phyloP scores from a whole-genome alignment of 2,797 vertebrate species.

The Odontamblyopus rebecca region DNA sequence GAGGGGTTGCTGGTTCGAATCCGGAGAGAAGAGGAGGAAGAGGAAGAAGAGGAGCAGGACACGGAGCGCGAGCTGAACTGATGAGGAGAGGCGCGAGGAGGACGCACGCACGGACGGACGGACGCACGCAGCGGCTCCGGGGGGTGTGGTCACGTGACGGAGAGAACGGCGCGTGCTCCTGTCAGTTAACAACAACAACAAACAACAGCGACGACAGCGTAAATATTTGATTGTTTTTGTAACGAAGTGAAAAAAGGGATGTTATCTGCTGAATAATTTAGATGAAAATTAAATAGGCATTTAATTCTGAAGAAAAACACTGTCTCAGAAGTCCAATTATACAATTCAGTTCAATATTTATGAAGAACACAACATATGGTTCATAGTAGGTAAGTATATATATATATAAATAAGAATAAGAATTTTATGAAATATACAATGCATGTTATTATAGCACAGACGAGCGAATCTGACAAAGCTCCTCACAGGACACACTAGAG shows the following conservation, averaged over 20 bases:
- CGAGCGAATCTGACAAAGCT: no score
- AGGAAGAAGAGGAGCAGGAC: background rate
- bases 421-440: no score
- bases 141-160: constrained; percentile 1
- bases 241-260: background rate
- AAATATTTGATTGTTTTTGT: background rate
- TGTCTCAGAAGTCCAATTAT: no score
- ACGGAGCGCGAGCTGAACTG: background rate
- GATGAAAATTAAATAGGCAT: background rate
- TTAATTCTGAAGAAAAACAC: no score
- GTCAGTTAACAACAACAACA: background rate
- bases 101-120: background rate
- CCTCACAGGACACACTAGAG: no score
- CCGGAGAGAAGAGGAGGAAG: background rate
- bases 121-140: background rate
- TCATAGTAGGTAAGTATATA: no score
- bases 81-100: background rate
- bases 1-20: background rate
- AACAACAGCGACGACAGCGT: background rate
- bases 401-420: no score
- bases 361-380: no score
- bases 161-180: background rate
- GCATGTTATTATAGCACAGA: no score
- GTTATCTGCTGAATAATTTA: background rate
- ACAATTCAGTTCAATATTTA: no score